Percentiles rank a stretch among this genome's conserved stretches.
Evolutionary conservation across 2,113 vertebrate species (phyloP).

Genomic region (Tinamus guttatus): DNA sequence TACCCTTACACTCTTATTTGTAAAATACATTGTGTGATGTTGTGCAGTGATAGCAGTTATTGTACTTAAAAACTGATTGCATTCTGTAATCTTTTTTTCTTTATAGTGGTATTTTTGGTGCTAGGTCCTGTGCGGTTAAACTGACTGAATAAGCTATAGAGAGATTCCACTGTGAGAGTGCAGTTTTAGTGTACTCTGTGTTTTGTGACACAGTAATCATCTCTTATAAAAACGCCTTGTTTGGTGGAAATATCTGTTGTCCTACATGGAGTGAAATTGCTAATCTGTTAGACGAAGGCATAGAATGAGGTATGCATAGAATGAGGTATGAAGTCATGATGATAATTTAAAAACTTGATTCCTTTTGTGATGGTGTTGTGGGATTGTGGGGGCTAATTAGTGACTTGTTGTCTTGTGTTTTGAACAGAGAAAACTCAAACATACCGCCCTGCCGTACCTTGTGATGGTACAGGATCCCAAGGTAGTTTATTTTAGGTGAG

Average conservation of each 20-base stretch:
- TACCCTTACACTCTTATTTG: no score
- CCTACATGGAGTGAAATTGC: background rate
- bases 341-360: background rate
- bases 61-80: background rate
- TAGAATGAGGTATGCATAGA: background rate
- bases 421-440: background rate
- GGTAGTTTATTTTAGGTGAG: constrained; percentile 33
- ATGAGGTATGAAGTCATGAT: background rate
- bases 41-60: background rate
- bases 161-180: background rate
- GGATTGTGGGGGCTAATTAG: background rate
- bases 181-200: background rate
- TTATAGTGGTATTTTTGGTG: background rate
- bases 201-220: background rate
- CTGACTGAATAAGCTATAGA: background rate
- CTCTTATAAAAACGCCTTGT: background rate
- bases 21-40: background rate
- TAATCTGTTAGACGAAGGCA: background rate
- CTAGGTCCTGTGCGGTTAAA: background rate
- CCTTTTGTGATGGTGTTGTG: background rate
- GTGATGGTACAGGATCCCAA: background rate
- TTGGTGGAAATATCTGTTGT: background rate
- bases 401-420: background rate
- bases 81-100: background rate
- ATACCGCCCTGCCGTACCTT: background rate